Base-by-base conservation (phyloP, 2,797 vertebrate genomes). In the Mormyrops attenuatus region DNA sequence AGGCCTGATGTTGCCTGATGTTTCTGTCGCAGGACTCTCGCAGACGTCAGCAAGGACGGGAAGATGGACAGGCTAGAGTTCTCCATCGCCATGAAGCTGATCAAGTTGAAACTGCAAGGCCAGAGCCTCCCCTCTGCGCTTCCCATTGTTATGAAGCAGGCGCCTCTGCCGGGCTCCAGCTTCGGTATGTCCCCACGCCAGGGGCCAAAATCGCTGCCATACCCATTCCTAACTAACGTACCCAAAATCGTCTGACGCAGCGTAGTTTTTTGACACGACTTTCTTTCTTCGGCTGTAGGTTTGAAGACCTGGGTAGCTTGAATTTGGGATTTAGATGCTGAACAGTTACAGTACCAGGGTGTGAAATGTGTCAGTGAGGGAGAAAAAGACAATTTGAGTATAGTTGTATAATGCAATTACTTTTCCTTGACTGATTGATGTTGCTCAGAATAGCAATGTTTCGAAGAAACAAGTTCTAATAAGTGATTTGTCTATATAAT, bases 41-140 rank as follows among this genome's bases (percentile, higher is more conserved):
- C 98, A 0, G 98, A 99, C 90, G 94, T 99, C 93, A 98, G 97
- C 95, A 98, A 97, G 90, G 98, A 99, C 92, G 98, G 98, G 38
- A 98, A 96, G 94, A 99, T 99, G 98, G 97, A 99, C 94, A 96
- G 97, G 73, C 94, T 97, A 88, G 98, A 99, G 93, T 99, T 99
- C 94, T 99, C 98, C 90, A 98, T 99, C 50, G 98, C 98, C 53
- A 99, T 99, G 98, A 99, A 99, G 93, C 97, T 99, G 90, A 98
- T 99, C 93, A 99, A 99, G 91, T 94, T 99, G 41, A 98, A 96
- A 92, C 95, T 99, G 49, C 98, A 98, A 94, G 98, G 98, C 50
- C 97, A 98, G 5, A 90, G 93, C 2, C 95, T 99, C 91, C 98
- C 98, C 0, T 86, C 94, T 0, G 93, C 96, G 63, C 97, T 99